Base-by-base conservation (phyloP, 2,888 invertebrate species). In the Tetanocera ferruginea region DNA sequence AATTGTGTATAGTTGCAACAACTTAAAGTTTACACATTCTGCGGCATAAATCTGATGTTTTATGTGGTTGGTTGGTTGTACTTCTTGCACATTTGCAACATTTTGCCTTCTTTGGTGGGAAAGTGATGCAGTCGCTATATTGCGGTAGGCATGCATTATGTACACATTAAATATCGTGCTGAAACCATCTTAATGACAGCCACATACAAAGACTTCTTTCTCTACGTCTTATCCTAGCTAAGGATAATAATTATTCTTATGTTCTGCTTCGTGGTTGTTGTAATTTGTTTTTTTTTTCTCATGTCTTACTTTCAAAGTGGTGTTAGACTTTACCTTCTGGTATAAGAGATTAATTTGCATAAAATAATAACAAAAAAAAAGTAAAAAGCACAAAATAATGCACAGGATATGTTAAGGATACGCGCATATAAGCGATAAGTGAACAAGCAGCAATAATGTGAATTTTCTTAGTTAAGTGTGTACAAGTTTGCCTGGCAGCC, bases 231-330 rank as follows among this genome's bases (percentile, higher is more conserved):
- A 69, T 69, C 69, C 69, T 51, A 25, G 25, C 17, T 51, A 49
- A 69, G 49, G 51, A 69, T 69, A 49, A 69, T 51, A 49, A 69
- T 51, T 69, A 69, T 69, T 69, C 51, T 69, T 69, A 69, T 6
- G 66, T 37, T n/a, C n/a, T n/a, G n/a, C n/a, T 2, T 57, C 55
- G 3, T 23, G 25, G 57, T 11, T 25, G 57, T 5, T n/a, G n/a
- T n/a, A n/a, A 3, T 23, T 23, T 57, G 25, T 23, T 57, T 11
- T 23, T 57, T 19, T 57, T 25, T 11, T 25, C 25, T 23, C 23
- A 3, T 25, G 17, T 55, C 19, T 19, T 9, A 4, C 19, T 55
- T 55, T 23, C 55, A 19, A 19, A 6, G 25, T 60, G 9, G 57
- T 5, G 23, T 28, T 5, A 43, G 37, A 37, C 8, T 31, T 11